These are phyloP conservation scores for Tholera decimalis DNA, from an alignment of 2,888 invertebrate genomes.

Conservation along the genomic window DNA sequence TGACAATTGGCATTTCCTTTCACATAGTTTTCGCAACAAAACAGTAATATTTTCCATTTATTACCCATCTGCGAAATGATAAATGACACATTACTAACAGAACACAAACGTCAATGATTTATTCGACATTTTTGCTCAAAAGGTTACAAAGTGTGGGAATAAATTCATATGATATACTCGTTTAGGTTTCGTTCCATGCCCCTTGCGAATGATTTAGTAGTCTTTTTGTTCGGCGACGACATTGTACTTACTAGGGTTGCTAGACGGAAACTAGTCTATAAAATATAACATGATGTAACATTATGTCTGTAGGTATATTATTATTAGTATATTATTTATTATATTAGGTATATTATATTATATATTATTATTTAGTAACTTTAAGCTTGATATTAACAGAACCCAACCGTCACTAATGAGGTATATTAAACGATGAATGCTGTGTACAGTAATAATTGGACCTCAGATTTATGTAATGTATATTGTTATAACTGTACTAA, in stretches of 20 bases:
- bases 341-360: no score
- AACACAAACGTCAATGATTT: conserved; percentile 41
- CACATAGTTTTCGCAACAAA: not conserved
- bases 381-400: no score
- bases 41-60: conserved; percentile 6
- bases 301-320: not conserved
- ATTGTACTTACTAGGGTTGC: conserved; percentile 36
- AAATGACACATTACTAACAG: conserved; percentile 17
- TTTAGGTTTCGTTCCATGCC: conserved; percentile 22
- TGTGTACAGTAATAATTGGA: no score
- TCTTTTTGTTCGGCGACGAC: conserved; percentile 43
- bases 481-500: no score
- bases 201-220: conserved; percentile 49
- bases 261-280: conserved; percentile 9
- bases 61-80: conserved; percentile 22
- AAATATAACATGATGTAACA: not conserved
- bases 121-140: conserved; percentile 26
- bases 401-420: no score
- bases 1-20: not conserved
- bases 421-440: no score
- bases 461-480: no score
- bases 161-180: conserved; percentile 52
- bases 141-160: conserved; percentile 43
- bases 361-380: no score
- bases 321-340: no score